Percentiles rank a stretch among this genome's conserved stretches.
phyloP scores from a whole-genome alignment of 2,888 invertebrate genomes.

The Stegophylla sp. region DNA sequence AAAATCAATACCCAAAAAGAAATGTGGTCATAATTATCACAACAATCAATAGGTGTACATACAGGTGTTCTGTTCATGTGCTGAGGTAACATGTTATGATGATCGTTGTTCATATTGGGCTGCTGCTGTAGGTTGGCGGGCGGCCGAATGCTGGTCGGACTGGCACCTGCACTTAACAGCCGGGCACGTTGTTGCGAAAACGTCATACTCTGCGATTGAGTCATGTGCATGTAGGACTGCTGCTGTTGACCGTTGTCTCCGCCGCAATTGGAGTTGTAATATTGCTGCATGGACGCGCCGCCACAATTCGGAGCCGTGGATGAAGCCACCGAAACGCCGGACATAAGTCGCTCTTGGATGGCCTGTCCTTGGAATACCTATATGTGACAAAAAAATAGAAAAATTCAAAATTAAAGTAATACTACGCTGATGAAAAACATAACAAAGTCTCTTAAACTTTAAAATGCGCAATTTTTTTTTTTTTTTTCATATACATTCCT shows the following conservation, averaged over 20 bases:
- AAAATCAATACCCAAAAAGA: not conserved
- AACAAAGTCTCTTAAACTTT: too few relatives aligned
- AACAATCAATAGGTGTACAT: not conserved
- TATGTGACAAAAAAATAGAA: too few relatives aligned
- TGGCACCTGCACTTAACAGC: constrained; percentile 40
- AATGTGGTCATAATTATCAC: not conserved
- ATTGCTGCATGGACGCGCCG: constrained; percentile 47
- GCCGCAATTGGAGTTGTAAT: constrained; percentile 41
- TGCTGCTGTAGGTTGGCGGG: constrained; percentile 18
- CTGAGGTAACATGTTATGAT: constrained; percentile 56
- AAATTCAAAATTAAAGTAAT: too few relatives aligned
- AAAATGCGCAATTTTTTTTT: too few relatives aligned
- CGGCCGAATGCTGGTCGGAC: constrained; percentile 45
- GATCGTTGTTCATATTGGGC: constrained; percentile 37
- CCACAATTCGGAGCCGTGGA: constrained; percentile 38
- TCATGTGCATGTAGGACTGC: constrained; percentile 52
- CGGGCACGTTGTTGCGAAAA: constrained; percentile 52
- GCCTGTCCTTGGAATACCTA: constrained; percentile 44
- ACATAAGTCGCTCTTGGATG: constrained; percentile 45
- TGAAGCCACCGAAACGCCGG: constrained; percentile 19
- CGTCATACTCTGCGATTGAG: constrained; percentile 48
- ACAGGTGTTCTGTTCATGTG: constrained; percentile 54
- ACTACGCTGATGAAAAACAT: too few relatives aligned
- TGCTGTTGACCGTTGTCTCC: constrained; percentile 48
- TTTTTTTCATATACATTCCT: too few relatives aligned